These are phyloP conservation scores for Hedychridium roseum DNA, from an alignment of 2,888 invertebrate species.

Conservation along the genomic window DNA sequence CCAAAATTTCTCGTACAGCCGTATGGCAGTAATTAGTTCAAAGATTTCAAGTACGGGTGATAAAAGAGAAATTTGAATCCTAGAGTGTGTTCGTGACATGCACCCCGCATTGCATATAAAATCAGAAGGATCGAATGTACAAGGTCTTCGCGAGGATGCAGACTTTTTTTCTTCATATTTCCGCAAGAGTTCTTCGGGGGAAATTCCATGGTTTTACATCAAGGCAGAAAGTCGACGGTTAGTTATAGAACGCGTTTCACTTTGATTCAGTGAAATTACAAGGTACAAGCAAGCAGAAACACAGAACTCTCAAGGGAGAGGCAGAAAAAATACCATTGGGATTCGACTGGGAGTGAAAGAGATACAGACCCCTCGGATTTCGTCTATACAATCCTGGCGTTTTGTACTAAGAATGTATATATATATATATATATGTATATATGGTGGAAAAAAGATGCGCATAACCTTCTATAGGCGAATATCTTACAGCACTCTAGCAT, in stretches of 20 bases:
- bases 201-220: no score
- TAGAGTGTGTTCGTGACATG: constrained; percentile 60
- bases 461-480: constrained; percentile 60
- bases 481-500: constrained; percentile 64
- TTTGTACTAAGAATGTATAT: constrained; percentile 22
- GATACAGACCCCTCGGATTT: constrained; percentile 35
- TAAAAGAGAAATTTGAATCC: constrained; percentile 56
- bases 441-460: constrained; percentile 51
- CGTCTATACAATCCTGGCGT: constrained; percentile 42
- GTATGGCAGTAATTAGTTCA: constrained; percentile 31
- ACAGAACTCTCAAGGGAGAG: no score
- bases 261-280: no score
- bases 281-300: no score
- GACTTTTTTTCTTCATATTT: no score
- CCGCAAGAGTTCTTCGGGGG: no score
- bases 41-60: constrained; percentile 46
- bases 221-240: no score
- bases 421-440: constrained; percentile 18
- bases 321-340: constrained; percentile 4
- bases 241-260: no score
- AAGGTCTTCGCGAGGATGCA: no score
- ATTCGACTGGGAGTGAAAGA: constrained; percentile 19
- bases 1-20: constrained; percentile 33
- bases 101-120: constrained; percentile 49
- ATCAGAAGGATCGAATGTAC: constrained; percentile 8